Conservation (phyloP, 2,888 invertebrate genomes). For the Eudasyphora cyanicolor region DNA sequence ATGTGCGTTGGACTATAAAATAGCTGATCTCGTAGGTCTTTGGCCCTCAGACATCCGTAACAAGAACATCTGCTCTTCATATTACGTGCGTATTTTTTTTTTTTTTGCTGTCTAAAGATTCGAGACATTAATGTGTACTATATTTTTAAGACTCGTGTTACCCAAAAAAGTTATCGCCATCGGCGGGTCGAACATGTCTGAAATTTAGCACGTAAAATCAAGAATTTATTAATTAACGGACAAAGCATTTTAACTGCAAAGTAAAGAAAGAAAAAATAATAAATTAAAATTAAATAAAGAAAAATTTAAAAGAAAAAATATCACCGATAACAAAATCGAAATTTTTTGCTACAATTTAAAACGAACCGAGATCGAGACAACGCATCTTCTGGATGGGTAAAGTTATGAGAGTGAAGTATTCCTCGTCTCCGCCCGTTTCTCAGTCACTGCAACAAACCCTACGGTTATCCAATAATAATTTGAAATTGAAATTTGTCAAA, state of each 20-base stretch:
- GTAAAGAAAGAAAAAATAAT: not conserved
- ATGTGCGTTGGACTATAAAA: not conserved
- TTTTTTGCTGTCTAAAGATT: not conserved
- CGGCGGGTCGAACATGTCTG: conserved; percentile 53
- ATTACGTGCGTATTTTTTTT: not conserved
- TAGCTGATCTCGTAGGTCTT: too few relatives aligned
- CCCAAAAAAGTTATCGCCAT: conserved; percentile 33
- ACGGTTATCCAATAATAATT: conserved; percentile 51
- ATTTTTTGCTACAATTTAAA: not conserved
- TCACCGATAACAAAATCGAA: not conserved
- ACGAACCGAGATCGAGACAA: not conserved
- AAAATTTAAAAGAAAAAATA: not conserved
- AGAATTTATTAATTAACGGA: not conserved
- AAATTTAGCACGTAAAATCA: conserved; percentile 59
- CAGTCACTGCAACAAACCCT: conserved; percentile 53
- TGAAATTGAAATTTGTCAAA: conserved; percentile 73
- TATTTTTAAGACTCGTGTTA: conserved; percentile 55
- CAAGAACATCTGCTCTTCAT: not conserved
- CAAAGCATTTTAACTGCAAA: too few relatives aligned
- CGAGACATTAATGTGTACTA: conserved; percentile 48
- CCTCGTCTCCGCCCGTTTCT: conserved; percentile 64
- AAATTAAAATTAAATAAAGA: not conserved
- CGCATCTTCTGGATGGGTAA: conserved; percentile 72
- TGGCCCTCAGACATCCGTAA: not conserved
- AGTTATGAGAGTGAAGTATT: conserved; percentile 75